Percentiles rank a stretch among this genome's conserved stretches.
phyloP scores from a whole-genome alignment of 2,797 vertebrate species.

The Astyanax mexicanus region DNA sequence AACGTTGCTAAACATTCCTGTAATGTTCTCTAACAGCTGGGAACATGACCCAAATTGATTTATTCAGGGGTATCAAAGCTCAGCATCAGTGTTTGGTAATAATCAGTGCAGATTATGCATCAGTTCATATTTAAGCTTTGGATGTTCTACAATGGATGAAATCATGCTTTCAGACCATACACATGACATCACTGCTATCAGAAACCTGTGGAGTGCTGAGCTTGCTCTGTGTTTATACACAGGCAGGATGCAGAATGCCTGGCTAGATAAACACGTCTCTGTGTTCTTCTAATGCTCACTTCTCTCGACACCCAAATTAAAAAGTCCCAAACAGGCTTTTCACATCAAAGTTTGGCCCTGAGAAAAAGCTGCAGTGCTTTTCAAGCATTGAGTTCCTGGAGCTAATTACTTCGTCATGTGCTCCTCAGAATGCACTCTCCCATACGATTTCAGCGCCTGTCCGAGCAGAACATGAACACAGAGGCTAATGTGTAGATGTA shows the following conservation, averaged over 20 bases:
- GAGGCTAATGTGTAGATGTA: background rate
- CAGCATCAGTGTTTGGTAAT: background rate
- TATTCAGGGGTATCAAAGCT: background rate
- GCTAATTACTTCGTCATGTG: slow-evolving; percentile 38
- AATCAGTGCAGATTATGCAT: no score
- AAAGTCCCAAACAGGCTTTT: background rate
- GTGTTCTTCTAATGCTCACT: slow-evolving; percentile 8
- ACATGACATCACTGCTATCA: background rate
- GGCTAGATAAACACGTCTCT: background rate
- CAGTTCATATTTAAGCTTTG: background rate
- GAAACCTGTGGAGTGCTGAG: background rate
- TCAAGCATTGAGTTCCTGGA: slow-evolving; percentile 2
- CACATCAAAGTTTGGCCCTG: slow-evolving; percentile 2
- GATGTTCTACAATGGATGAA: background rate
- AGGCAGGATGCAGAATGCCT: background rate
- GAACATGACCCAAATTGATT: background rate
- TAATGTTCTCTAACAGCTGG: background rate
- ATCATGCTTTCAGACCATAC: background rate
- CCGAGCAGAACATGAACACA: background rate
- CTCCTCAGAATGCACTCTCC: background rate
- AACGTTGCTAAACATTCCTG: no score
- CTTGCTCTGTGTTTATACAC: background rate
- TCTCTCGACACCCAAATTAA: slow-evolving; percentile 6
- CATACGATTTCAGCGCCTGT: background rate
- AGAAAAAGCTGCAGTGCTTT: background rate